Evolutionary conservation across 1,140 invertebrate species (phyloP).

Genomic region (Bombus impatiens): DNA sequence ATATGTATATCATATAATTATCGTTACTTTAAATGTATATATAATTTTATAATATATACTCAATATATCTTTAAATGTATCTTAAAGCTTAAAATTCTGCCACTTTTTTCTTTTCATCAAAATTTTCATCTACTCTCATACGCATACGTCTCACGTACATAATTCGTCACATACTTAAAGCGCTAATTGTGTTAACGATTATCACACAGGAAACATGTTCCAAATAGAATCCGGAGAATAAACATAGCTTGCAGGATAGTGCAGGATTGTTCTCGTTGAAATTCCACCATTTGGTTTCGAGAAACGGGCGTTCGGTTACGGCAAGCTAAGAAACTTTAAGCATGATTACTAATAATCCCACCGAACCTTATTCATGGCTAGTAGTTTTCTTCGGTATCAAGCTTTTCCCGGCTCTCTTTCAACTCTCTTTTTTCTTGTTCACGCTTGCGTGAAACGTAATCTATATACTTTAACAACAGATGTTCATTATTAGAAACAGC

Average conservation of each 20-base stretch:
- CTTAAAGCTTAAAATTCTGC: constrained; percentile 2
- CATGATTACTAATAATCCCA: constrained; percentile 8
- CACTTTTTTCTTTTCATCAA: constrained; percentile 5
- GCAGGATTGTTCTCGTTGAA: too few species aligned
- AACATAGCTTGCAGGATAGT: background rate
- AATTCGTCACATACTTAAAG: constrained; percentile 26
- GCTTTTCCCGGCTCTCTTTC: background rate
- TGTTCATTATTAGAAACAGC: constrained; percentile 77
- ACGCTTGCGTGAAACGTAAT: constrained; percentile 12
- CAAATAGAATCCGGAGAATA: constrained; percentile 18
- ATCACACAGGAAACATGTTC: constrained; percentile 46
- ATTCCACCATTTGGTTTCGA: background rate
- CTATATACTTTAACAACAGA: constrained; percentile 73
- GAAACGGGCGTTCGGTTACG: background rate
- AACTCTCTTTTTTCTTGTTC: background rate
- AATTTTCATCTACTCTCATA: constrained; percentile 15
- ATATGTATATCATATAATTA: constrained; percentile 20
- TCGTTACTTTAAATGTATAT: background rate
- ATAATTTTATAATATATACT: background rate
- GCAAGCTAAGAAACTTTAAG: constrained; percentile 25
- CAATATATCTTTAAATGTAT: constrained; percentile 28
- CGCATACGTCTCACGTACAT: background rate
- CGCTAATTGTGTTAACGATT: constrained; percentile 34
- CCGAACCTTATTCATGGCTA: constrained; percentile 23
- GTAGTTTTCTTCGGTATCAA: background rate